A percentile compares a stretch with the other conserved stretches of the same genome.
Conservation (phyloP, 2,113 vertebrate species). For the Glaucomys volans region DNA sequence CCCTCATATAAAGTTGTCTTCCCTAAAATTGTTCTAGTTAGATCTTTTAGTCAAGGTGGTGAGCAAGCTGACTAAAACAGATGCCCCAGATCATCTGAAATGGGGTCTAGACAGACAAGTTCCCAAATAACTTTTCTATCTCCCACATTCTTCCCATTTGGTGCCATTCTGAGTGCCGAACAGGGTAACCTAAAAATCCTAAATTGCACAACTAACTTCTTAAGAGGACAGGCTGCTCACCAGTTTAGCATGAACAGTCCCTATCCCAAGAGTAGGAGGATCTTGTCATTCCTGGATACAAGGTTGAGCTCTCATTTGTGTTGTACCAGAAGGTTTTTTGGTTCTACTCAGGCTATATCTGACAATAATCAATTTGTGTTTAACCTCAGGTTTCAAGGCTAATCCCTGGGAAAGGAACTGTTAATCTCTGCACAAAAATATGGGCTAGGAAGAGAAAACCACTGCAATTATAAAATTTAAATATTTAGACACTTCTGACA, state of each 20-base stretch:
- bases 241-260: not conserved
- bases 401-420: not conserved
- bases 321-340: not conserved
- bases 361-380: not conserved
- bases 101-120: not conserved
- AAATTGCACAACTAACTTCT: fast-evolving
- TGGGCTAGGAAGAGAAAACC: not conserved
- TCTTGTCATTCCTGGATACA: not conserved
- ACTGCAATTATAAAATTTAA: not conserved
- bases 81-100: not conserved
- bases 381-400: not conserved
- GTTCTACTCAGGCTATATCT: fast-evolving
- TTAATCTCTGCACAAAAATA: not conserved
- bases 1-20: too few species aligned
- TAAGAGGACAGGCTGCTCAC: not conserved
- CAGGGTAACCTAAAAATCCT: not conserved
- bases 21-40: too few species aligned
- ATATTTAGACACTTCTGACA: not conserved
- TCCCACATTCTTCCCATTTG: not conserved
- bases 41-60: too few species aligned
- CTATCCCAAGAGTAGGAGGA: too few species aligned
- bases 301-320: not conserved
- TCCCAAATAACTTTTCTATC: not conserved
- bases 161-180: not conserved
- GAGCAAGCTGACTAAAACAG: too few species aligned